These are phyloP conservation scores for Scelioninae gen. 1 DNA, from an alignment of 2,888 invertebrate genomes.

Conservation along the genomic window DNA sequence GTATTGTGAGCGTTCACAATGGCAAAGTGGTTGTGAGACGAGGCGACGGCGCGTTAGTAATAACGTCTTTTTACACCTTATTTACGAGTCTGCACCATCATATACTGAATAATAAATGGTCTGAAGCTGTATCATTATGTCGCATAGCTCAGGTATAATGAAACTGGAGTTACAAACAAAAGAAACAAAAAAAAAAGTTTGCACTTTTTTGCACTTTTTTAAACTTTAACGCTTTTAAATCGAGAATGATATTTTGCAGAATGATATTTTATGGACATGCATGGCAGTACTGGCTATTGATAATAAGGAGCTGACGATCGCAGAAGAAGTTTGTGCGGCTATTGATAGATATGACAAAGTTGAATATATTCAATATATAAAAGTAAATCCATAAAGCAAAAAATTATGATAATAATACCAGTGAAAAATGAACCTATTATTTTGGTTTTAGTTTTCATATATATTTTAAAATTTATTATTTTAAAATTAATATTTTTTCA, in stretches of 20 bases:
- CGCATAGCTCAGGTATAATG: slow-evolving; percentile 86
- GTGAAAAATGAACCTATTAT: not conserved
- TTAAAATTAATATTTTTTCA: no score
- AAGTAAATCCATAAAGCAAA: slow-evolving; percentile 85
- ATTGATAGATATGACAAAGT: slow-evolving; percentile 95
- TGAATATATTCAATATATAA: slow-evolving; percentile 92
- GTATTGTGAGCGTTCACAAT: slow-evolving; percentile 92
- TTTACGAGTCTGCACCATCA: slow-evolving; percentile 87
- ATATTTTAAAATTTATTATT: not conserved
- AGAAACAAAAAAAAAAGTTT: slow-evolving; percentile 28
- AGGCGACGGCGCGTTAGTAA: slow-evolving; percentile 93
- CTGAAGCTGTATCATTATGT: slow-evolving; percentile 92
- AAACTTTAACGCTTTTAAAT: slow-evolving; percentile 22
- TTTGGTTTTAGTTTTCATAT: not conserved
- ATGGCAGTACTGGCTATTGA: slow-evolving; percentile 96
- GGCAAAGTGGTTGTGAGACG: slow-evolving; percentile 93
- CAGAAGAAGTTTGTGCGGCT: slow-evolving; percentile 97
- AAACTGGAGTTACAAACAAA: slow-evolving; percentile 29
- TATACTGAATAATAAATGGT: slow-evolving; percentile 92
- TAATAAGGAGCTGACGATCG: slow-evolving; percentile 93
- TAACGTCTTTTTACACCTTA: slow-evolving; percentile 80
- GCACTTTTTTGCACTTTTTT: slow-evolving; percentile 35
- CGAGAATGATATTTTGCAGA: slow-evolving; percentile 77
- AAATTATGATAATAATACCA: not conserved
- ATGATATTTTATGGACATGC: slow-evolving; percentile 94